Conservation (phyloP, 2,797 vertebrate genomes). For the Anguilla megastoma region DNA sequence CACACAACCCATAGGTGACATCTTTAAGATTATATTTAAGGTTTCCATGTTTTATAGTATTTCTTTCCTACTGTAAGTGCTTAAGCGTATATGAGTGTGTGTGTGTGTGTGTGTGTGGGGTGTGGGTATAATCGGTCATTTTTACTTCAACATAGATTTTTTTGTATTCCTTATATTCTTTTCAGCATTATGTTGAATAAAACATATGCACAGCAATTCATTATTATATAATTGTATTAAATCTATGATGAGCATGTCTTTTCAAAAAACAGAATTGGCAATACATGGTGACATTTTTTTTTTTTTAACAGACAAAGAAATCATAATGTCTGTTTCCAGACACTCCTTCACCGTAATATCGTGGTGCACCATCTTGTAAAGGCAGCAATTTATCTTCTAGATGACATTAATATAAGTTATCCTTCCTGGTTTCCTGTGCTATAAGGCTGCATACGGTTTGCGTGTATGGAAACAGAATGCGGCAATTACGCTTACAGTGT, state of each 20-base stretch:
- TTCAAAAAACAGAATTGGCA: background rate
- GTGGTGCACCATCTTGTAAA: background rate
- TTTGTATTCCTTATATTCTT: background rate
- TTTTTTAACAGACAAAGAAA: background rate
- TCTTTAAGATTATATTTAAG: background rate
- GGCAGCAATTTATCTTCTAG: background rate
- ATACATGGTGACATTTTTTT: background rate
- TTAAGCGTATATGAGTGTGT: background rate
- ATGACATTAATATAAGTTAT: slow-evolving; percentile 19
- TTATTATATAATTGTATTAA: background rate
- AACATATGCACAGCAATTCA: background rate
- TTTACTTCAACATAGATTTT: background rate
- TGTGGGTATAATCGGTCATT: background rate
- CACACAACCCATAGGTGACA: background rate
- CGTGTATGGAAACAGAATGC: slow-evolving; percentile 5
- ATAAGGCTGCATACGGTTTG: background rate
- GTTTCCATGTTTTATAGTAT: background rate
- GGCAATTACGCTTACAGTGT: background rate
- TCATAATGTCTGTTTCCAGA: background rate
- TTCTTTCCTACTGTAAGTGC: background rate
- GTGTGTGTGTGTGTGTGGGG: background rate
- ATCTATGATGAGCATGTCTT: background rate
- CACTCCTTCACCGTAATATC: background rate
- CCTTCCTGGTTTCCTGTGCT: background rate
- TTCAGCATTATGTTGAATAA: slow-evolving; percentile 2